phyloP scores from a whole-genome alignment of 2,888 invertebrate species.

The Cremastobaeus sp. region DNA sequence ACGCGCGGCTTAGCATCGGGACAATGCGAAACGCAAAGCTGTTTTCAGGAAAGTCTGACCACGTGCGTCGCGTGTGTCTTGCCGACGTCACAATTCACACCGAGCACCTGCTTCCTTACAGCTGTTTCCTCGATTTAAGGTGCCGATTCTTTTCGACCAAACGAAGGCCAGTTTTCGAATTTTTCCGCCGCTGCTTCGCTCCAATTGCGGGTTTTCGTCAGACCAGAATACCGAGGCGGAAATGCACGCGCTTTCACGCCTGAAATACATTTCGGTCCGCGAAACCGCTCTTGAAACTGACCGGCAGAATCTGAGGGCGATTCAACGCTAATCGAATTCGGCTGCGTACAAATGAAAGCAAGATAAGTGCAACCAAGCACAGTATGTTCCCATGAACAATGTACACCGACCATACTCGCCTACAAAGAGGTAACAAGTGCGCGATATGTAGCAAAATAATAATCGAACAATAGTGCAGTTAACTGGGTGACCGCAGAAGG shows the following conservation, averaged over 20 bases:
- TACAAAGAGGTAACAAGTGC: constrained; percentile 78
- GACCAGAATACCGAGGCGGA: no score
- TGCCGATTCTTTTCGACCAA: constrained; percentile 26
- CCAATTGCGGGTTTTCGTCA: no score
- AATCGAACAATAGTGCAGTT: constrained; percentile 78
- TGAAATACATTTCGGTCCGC: no score
- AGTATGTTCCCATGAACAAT: constrained; percentile 8
- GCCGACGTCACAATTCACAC: constrained; percentile 70
- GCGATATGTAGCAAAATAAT: constrained; percentile 79
- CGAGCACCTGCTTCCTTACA: constrained; percentile 77
- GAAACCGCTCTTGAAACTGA: no score
- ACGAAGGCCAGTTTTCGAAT: constrained; percentile 6
- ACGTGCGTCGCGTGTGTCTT: constrained; percentile 74
- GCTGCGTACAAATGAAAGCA: constrained; percentile 4
- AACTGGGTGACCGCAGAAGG: constrained; percentile 72
- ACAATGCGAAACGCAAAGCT: constrained; percentile 37
- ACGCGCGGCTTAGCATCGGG: no score
- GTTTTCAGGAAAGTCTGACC: constrained; percentile 69
- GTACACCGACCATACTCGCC: constrained; percentile 65
- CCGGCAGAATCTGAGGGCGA: no score
- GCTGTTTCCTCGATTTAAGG: constrained; percentile 75
- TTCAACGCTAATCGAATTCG: no score
- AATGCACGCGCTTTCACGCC: no score
- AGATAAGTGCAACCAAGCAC: constrained; percentile 11
- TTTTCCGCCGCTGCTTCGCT: no score